Evolutionary conservation across 53 echinoderm and acorn worm species (phyloP), one percentile per base, ranked within the genome.

Genomic region (Holothuria scabra): DNA sequence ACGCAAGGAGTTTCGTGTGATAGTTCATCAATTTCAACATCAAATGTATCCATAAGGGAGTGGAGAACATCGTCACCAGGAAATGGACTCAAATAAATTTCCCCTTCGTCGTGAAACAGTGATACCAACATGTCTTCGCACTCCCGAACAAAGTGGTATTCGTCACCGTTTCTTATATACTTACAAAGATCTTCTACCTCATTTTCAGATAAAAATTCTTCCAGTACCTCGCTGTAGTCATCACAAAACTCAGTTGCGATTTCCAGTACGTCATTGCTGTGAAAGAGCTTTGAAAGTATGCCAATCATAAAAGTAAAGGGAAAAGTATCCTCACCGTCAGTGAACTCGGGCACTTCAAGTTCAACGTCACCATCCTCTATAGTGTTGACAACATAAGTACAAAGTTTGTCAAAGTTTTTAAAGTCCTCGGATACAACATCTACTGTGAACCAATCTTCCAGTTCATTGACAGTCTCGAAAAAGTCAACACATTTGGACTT

Each of bases 111-210:
- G 59, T 90, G 70, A 25, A 84, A 81, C 18, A 35, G 21, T 14
- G 90, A 84, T 6, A 74, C 61, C 14, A 87, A 23, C 24, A 61
- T 52, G 22, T 79, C 90, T 30, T 90, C 85, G 34, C 93, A 93
- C 26, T 81, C 44, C 8, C 74, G 37, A 52, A n/a, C 29, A 14
- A 83, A 46, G 4, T 56, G 18, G 2, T 59, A 10, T 11, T 26
- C 52, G 14, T 90, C 87, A 16, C 26, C 16, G 21, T 84, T 85
- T 8, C 7, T 5, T 25, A 61, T 18, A 22, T 65, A 33, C 25
- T 56, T 57, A 25, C 81, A 81, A 13, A 74, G 30, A n/a, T 62
- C 79, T 7, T 29, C 28, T 2, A 58, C n/a, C 16, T 81, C 75
- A 29, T 76, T 23, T 1, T 32, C 66, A 28, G 31, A 37, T 19